Evolutionary conservation across 2,113 vertebrate genomes (phyloP).

Genomic region (Tragulus kanchil): DNA sequence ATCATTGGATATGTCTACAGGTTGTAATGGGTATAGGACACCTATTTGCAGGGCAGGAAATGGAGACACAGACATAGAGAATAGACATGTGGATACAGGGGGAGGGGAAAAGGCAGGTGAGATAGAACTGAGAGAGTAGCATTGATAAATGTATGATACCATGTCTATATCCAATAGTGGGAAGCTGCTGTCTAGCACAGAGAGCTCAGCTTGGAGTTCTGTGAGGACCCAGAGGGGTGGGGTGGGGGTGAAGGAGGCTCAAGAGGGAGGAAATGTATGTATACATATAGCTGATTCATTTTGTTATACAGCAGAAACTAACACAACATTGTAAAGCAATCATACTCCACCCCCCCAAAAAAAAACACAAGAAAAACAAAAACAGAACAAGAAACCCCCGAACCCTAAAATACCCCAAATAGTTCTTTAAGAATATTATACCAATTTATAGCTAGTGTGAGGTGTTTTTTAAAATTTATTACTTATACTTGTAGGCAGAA

Average conservation of each 20-base stretch:
- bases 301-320: neutral
- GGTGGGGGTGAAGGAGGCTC: neutral
- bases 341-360: too few species aligned
- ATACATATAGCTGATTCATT: rapidly evolving
- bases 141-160: rapidly evolving
- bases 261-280: neutral
- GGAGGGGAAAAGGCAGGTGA: neutral
- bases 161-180: rapidly evolving
- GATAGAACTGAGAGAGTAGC: neutral
- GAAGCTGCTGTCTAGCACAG: rapidly evolving
- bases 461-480: neutral
- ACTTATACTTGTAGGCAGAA: neutral
- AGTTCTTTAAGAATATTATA: neutral
- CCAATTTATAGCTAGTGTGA: neutral
- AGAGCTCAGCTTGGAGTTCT: neutral
- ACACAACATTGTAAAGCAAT: too few species aligned
- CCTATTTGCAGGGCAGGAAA: neutral
- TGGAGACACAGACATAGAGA: neutral
- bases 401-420: neutral
- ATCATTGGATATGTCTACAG: neutral
- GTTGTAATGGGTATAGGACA: neutral
- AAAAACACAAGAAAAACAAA: neutral
- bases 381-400: neutral
- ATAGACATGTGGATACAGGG: neutral
- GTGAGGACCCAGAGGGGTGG: neutral